phyloP scores from a whole-genome alignment of 2,888 invertebrate species.

The Lithodes maja region DNA sequence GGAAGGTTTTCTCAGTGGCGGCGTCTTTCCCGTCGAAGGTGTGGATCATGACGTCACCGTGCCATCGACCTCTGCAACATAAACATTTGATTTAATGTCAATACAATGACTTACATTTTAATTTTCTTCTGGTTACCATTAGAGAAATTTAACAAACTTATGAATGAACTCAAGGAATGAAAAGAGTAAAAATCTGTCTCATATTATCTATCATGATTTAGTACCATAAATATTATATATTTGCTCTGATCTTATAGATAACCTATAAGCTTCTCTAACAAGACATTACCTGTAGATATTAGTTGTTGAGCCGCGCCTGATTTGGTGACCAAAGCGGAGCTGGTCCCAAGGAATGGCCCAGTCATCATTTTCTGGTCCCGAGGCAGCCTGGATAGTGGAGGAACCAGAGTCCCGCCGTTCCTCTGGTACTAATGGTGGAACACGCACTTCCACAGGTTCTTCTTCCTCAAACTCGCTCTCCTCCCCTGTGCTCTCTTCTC shows the following conservation, averaged over 20 bases:
- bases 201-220: too few relatives aligned
- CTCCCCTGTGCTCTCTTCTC: constrained; percentile 69
- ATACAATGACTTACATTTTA: too few relatives aligned
- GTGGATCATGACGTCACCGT: constrained; percentile 76
- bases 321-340: constrained; percentile 67
- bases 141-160: too few relatives aligned
- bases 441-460: constrained; percentile 68
- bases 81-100: too few relatives aligned
- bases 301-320: constrained; percentile 63
- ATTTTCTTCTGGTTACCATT: too few relatives aligned
- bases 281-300: constrained; percentile 66
- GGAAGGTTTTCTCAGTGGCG: constrained; percentile 67
- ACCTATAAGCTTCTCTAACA: background rate
- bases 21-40: constrained; percentile 72
- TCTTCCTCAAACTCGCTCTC: constrained; percentile 70
- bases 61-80: constrained; percentile 74
- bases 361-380: constrained; percentile 61
- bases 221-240: too few relatives aligned
- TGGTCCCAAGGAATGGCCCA: constrained; percentile 71
- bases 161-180: too few relatives aligned
- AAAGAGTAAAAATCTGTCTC: too few relatives aligned
- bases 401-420: constrained; percentile 65
- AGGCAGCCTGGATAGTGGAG: constrained; percentile 51
- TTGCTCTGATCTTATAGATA: too few relatives aligned
- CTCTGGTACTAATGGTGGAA: constrained; percentile 64